Base-by-base conservation (phyloP, 2,888 invertebrate genomes). In the Anoplius nigerrimus region DNA sequence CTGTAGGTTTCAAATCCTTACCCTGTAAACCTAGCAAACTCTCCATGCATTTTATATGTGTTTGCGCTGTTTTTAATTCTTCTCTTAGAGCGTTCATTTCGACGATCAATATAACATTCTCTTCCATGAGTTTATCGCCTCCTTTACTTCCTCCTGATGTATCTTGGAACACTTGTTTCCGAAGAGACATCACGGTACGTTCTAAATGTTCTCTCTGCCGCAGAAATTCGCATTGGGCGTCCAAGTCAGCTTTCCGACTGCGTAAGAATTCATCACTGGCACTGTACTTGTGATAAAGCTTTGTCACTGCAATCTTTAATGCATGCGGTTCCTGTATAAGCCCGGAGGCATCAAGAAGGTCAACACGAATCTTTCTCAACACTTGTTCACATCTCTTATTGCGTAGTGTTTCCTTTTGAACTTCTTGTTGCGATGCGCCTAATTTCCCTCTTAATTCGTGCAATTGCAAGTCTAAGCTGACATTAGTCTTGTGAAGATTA, bases 201-300 rank as follows among this genome's bases (percentile, higher is more conserved):
- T 97, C 97, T 34, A 97, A 90, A 85, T 96, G 95, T 73, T 94
- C 94, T 45, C 96, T 90, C 85, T 97, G 97, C 0, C 95, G 91
- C 75, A 94, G 91, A 82, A 95, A 94, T 87, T 95, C 95, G 21
- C 92, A 91, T 21, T 93, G 92, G 0, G 93, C 93, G 75, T 94
- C 93, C n/a, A 92, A 91, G 71, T 95, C 94, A 4, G 93, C 92
- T 8, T 92, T 90, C 22, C 93, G 93, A 58, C 91, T 92, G 1
- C 93, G 91, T 60, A 92, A 91, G 66, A 95, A 93, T 78, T 93
- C 93, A 58, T 93, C 92, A 75, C 93, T 93, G 59, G 92, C 93
- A 63, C 93, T 93, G 84, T 95, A 95, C 79, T 93, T 93, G 78
- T 93, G 93, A 82, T 93, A 93, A 79, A 94, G 88, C 16, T 91